Evolutionary conservation across 1,140 invertebrate genomes (phyloP), one percentile per base, ranked within the genome.

Genomic region (Ptiloglossa arizonensis): DNA sequence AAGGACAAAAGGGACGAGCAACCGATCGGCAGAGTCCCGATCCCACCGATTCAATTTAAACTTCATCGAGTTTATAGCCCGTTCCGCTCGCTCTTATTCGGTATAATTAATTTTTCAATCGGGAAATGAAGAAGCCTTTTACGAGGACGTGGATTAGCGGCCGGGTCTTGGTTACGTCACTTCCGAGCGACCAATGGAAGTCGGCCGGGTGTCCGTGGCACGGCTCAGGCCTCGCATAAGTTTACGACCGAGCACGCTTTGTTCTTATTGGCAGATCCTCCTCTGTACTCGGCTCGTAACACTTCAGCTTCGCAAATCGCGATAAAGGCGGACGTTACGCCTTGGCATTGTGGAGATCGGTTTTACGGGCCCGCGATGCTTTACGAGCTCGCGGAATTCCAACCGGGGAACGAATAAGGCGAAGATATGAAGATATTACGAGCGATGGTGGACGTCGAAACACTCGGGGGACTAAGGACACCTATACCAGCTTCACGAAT

Each of bases 31-130:
- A 44, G 35, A 13, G 70, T 48, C 50, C 48, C 63, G 29, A 77
- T 69, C 63, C 44, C 64, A 38, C 56, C 68, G 59, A 72, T 85
- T 80, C 82, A 85, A 85, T 85, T 85, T 85, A 85, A 85, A 85
- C 84, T 85, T 85, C 83, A 85, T 79, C 75, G 69, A 78, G 83
- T 85, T 85, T 85, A 85, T 67, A 60, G 82, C 69, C 79, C 69
- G 82, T 85, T 85, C 69, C 82, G 82, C 69, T 81, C 70, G 67
- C 67, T 84, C 76, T 85, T 81, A 81, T 78, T 85, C 73, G 32
- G 79, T 85, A 85, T 85, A 85, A 85, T 85, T 85, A 85, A 85
- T 85, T 85, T 85, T 85, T 85, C 82, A 85, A 85, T 85, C 83
- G 83, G 79, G 79, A 71, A 79, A 81, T 76, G 79, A 75, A 81